Evolutionary conservation across 2,797 vertebrate genomes (phyloP), one percentile per base, ranked within the genome.

Genomic region (Erpetoichthys calabaricus): DNA sequence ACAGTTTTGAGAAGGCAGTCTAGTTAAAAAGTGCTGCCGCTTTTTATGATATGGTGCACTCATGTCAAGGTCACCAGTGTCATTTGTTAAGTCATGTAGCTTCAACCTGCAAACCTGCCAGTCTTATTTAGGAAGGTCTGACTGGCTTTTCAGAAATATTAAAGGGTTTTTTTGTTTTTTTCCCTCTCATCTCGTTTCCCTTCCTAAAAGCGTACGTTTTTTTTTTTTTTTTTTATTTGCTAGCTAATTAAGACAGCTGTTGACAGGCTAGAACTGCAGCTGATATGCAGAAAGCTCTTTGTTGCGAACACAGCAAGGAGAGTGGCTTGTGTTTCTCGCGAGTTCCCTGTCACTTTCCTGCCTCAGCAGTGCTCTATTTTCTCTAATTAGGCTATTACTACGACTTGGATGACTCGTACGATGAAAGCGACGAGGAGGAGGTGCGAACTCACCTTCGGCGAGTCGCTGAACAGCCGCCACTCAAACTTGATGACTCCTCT

Each of bases 351-450:
- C 45, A 25, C 51, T 45, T n/a, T 56, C 41, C 50, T 56, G 45
- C 57, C 53, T 53, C 46, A 50, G 43, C 63, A 7, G 62, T 53
- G 58, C 43, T 63, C 54, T 43, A 42, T n/a, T 62, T 53, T 67
- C 60, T 63, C 57, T 45, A 46, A 45, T 4, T 73, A 98, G 95
- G 95, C 64, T 97, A 97, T 74, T 99, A 92, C 75, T 99, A 98
- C 0, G 94, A 99, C 75, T 83, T 97, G 70, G 94, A 97, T 1
- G 94, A 99, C 77, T 99, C 95, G 3, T 99, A 96, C 0, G 95
- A 98, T 0, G 95, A 98, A 75, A 98, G 95, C 0, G 95, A 98
- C 0, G 95, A 98, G 66, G 95, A 98, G 70, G 95, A 97, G 71
- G 92, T 98, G 65, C 81, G 89, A 65, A 91, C 91, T 51, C 93